These are phyloP conservation scores for Gadus macrocephalus DNA, from an alignment of 2,113 vertebrate genomes.

Conservation along the genomic window DNA sequence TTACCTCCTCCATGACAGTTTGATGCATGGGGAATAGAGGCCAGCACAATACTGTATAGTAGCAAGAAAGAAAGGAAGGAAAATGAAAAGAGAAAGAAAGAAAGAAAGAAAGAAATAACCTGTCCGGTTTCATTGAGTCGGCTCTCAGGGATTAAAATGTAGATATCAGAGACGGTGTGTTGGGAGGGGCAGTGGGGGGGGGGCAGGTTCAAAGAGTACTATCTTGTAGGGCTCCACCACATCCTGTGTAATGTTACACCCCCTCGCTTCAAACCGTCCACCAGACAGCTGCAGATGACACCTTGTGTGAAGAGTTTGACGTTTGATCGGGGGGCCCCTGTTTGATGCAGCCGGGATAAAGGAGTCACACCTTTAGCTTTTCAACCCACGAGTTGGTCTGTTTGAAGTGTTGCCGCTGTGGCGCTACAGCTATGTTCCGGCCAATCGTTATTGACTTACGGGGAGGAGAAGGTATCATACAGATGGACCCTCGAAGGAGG, in stretches of 20 bases:
- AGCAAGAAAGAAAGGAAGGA: no score
- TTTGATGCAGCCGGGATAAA: conserved; percentile 64
- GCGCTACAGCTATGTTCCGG: conserved; percentile 39
- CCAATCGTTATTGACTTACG: conserved; percentile 41
- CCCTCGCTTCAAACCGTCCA: conserved; percentile 64
- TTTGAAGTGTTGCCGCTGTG: conserved; percentile 52
- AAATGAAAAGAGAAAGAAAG: no score
- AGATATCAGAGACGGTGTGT: conserved; percentile 37
- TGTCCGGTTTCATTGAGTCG: conserved; percentile 47
- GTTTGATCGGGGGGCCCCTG: conserved; percentile 68
- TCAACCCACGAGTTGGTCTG: conserved; percentile 41
- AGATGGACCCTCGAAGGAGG: neutral
- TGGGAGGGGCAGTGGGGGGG: conserved; percentile 3
- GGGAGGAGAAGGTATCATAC: neutral
- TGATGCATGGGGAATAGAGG: no score
- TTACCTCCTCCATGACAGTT: no score
- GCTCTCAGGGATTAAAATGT: conserved; percentile 18
- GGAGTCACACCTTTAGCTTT: conserved; percentile 58
- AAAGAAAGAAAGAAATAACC: neutral
- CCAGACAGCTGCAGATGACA: conserved; percentile 65
- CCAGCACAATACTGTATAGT: no score
- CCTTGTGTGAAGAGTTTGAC: conserved; percentile 73
- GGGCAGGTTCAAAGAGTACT: conserved; percentile 27
- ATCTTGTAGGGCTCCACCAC: conserved; percentile 37
- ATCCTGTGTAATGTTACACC: conserved; percentile 63